A percentile compares a stretch with the other conserved stretches of the same genome.
These are phyloP conservation scores for Sturnira hondurensis DNA, from an alignment of 2,113 vertebrate genomes.

Conservation along the genomic window DNA sequence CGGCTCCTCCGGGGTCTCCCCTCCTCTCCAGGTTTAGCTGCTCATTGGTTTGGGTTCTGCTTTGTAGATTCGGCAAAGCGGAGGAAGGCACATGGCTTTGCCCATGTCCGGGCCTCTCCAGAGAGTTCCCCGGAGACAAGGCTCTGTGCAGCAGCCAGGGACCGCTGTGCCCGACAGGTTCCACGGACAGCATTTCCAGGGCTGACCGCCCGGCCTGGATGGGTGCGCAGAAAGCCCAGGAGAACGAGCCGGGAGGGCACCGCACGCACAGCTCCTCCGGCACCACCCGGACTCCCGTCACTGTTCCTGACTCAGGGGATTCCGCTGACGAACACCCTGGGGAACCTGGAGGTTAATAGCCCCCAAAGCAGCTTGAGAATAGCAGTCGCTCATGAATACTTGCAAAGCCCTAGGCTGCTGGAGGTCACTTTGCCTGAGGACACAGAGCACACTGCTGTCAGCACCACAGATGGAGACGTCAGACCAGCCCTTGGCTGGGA, in stretches of 20 bases:
- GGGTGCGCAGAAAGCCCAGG: not conserved
- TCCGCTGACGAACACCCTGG: not conserved
- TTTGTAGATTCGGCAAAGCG: too few relatives aligned
- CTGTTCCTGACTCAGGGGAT: not conserved
- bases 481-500: too few relatives aligned
- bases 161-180: too few relatives aligned
- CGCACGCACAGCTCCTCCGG: fast-evolving
- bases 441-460: fast-evolving
- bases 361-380: not conserved
- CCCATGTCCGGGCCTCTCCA: too few relatives aligned
- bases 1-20: too few relatives aligned
- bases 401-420: not conserved
- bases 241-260: not conserved
- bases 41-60: too few relatives aligned
- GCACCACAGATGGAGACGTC: fast-evolving
- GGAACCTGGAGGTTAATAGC: not conserved
- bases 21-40: too few relatives aligned
- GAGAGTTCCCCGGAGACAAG: too few relatives aligned
- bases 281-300: not conserved
- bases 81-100: too few relatives aligned
- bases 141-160: too few relatives aligned
- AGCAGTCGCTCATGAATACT: not conserved
- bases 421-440: not conserved
- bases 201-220: too few relatives aligned
- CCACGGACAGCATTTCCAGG: too few relatives aligned